Evolutionary conservation across 2,888 invertebrate species (phyloP).

Genomic region (Tetanocera ferruginea): DNA sequence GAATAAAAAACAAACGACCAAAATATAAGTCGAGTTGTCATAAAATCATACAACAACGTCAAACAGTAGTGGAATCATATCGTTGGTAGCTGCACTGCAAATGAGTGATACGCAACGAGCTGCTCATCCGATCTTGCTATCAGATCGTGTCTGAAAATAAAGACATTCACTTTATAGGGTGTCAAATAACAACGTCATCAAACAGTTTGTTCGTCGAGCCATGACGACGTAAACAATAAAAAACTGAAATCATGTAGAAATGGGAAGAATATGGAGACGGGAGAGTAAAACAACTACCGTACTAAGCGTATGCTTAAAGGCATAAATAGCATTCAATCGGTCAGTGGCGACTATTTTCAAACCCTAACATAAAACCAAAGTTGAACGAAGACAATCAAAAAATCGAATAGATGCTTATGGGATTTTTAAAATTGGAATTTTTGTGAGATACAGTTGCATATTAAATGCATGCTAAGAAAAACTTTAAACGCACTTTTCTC

Average conservation of each 20-base stretch:
- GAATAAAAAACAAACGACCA: background rate
- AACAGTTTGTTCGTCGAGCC: background rate
- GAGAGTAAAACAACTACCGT: background rate
- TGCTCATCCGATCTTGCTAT: slow-evolving; percentile 6
- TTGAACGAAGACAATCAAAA: too few species aligned
- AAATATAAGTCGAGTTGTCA: background rate
- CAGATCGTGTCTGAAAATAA: slow-evolving; percentile 46
- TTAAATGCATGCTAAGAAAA: too few species aligned
- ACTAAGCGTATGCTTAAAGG: too few species aligned
- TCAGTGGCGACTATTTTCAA: too few species aligned
- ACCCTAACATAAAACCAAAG: too few species aligned
- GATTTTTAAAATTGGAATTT: too few species aligned
- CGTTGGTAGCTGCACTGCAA: background rate
- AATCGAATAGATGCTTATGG: too few species aligned
- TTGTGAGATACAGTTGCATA: too few species aligned
- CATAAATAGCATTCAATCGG: too few species aligned
- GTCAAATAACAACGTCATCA: slow-evolving; percentile 55
- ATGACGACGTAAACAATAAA: background rate
- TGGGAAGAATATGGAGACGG: background rate
- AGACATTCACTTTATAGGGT: slow-evolving; percentile 57
- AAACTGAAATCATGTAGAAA: background rate
- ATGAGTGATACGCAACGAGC: background rate
- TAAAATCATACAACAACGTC: background rate
- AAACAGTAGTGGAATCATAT: slow-evolving; percentile 7
- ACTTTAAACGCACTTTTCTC: too few species aligned